These are phyloP conservation scores for Burhinus oedicnemus DNA, from an alignment of 2,113 vertebrate genomes.

Conservation along the genomic window DNA sequence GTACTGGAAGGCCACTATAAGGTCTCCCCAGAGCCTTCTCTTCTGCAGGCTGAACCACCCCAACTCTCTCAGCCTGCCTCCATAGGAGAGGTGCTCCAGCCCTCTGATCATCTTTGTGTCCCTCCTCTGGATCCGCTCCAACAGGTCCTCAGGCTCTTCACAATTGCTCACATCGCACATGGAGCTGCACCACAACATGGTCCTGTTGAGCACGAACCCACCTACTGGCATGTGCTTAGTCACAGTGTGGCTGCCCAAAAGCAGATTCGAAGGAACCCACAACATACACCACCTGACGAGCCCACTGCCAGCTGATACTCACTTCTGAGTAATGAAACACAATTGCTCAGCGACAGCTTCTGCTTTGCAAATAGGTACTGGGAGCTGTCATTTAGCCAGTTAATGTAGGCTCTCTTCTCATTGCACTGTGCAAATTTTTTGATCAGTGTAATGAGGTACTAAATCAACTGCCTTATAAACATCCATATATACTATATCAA, in stretches of 20 bases:
- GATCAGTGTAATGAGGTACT: background rate
- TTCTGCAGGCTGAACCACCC: too few species aligned
- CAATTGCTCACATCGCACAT: background rate
- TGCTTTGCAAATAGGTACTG: background rate
- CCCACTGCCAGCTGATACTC: background rate
- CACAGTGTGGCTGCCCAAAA: background rate
- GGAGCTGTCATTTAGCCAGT: background rate
- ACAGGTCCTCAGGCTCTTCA: background rate
- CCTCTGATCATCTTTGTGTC: too few species aligned
- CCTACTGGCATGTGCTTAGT: fast-evolving
- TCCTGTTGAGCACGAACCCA: background rate
- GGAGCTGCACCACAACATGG: background rate
- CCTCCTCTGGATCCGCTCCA: too few species aligned
- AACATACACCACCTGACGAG: fast-evolving
- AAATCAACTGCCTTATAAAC: background rate
- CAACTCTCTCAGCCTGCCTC: too few species aligned
- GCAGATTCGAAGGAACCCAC: background rate
- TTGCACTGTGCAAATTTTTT: background rate
- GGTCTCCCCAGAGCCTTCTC: too few species aligned
- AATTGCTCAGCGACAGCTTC: background rate
- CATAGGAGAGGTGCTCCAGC: too few species aligned
- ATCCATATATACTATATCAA: background rate
- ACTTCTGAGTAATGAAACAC: background rate
- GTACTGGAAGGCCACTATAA: too few species aligned
- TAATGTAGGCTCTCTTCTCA: background rate